phyloP scores from a whole-genome alignment of 1,140 invertebrate genomes.

The Manduca sexta region DNA sequence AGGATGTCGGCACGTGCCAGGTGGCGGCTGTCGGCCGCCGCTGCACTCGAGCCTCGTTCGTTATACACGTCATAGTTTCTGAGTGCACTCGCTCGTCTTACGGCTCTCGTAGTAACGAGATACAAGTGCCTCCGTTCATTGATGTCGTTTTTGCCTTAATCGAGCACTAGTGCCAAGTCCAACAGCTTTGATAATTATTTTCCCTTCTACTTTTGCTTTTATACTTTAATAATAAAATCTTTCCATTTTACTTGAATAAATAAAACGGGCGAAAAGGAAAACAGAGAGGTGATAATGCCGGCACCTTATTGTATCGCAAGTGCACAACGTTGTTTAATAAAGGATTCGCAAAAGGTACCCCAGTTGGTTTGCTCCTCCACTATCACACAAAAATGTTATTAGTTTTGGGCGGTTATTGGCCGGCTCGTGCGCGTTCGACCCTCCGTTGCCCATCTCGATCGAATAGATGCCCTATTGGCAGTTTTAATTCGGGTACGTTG shows the following conservation, averaged over 20 bases:
- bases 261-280: constrained; percentile 9
- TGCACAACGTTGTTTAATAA: constrained; percentile 54
- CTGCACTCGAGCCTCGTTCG: constrained; percentile 50
- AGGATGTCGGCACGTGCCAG: constrained; percentile 41
- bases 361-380: constrained; percentile 46
- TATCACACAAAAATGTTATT: constrained; percentile 71
- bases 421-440: constrained; percentile 41
- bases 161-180: constrained; percentile 19
- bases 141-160: constrained; percentile 38
- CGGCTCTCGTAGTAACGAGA: constrained; percentile 49
- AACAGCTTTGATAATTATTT: background rate
- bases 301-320: constrained; percentile 42
- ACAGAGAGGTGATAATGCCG: constrained; percentile 25
- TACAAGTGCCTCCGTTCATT: constrained; percentile 48
- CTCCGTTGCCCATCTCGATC: constrained; percentile 33
- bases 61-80: constrained; percentile 49
- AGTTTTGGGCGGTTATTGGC: constrained; percentile 65
- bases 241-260: background rate
- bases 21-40: constrained; percentile 30
- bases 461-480: constrained; percentile 41
- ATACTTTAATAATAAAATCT: constrained; percentile 7
- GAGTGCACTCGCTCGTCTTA: constrained; percentile 52
- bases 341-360: constrained; percentile 44
- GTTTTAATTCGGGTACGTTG: constrained; percentile 25
- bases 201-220: constrained; percentile 3